Base-by-base conservation (phyloP, 2,888 invertebrate genomes). In the Meteorus cinctellus region DNA sequence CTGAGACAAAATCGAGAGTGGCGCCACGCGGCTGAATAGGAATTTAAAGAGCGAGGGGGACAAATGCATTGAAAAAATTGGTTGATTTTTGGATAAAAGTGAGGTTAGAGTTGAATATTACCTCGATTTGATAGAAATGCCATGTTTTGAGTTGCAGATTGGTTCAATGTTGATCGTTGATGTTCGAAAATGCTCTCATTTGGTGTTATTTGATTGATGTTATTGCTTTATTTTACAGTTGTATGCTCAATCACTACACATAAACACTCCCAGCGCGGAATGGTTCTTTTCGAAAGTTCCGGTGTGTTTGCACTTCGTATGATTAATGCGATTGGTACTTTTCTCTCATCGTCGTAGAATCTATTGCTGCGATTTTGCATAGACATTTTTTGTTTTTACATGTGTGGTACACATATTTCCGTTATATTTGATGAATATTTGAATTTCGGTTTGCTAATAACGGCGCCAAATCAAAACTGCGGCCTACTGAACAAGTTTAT, bases 61-160 rank as follows among this genome's bases (percentile, higher is more conserved):
- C 1, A 24, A n/a, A 34, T 34, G 34, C 34, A 34, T 48, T 27
- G 8, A 36, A 62, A 36, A 41, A 31, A 24, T 63, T 59, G 14
- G 63, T 55, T 24, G 67, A 55, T 69, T 27, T 27, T 19, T 45
- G 36, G 4, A 1, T 27, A 31, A 27, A 27, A 16, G 51, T n/a
- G 19, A 6, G 31, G 36, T 59, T 10, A 4, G 73, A n/a, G 1
- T 14, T 2, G 3, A 14, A 19, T 59, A 55, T 69, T 76, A 76
- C 76, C 76, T 72, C 45, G 73, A 63, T 69, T 76, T 1, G 65
- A n/a, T 10, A 73, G 73, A 29, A 24, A 62, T 63, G 76, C 76
- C 76, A 76, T 76, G 27, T 5, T 36, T 36, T 4, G 6, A 4
- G 24, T 19, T 36, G 65, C 31, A 31, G 31, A 16, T 48, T 41